Conservation (phyloP, 2,888 invertebrate species). For the Himalopsyche tibetana region DNA sequence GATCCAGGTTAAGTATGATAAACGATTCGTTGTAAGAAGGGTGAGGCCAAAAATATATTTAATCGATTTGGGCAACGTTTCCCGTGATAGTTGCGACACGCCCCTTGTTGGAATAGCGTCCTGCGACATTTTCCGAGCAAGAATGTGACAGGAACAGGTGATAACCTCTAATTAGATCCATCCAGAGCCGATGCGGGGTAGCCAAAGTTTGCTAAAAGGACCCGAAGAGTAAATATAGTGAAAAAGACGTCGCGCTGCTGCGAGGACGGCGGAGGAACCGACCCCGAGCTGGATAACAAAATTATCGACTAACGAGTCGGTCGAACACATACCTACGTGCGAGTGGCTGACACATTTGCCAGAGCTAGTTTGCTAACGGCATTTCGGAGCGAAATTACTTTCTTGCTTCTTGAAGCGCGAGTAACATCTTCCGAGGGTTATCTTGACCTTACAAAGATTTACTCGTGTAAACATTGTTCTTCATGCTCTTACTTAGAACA, state of each 20-base stretch:
- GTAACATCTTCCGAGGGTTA: neutral
- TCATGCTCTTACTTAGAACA: neutral
- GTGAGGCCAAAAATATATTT: neutral
- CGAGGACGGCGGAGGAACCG: neutral
- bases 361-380: conserved; percentile 44
- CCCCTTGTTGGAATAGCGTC: neutral
- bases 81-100: neutral
- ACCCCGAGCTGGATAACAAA: conserved; percentile 51
- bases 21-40: neutral
- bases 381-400: conserved; percentile 49
- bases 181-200: conserved; percentile 5
- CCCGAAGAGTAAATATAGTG: conserved; percentile 11
- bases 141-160: conserved; percentile 46
- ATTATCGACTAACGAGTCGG: conserved; percentile 61
- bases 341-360: conserved; percentile 53
- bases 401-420: conserved; percentile 17
- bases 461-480: conserved; percentile 16
- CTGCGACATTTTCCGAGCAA: neutral
- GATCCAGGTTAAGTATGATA: too few species aligned
- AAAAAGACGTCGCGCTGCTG: neutral
- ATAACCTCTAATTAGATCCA: conserved; percentile 47
- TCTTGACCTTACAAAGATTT: conserved; percentile 1
- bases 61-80: neutral
- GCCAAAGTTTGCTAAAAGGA: conserved; percentile 14
- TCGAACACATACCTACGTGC: conserved; percentile 10